Evolutionary conservation across 2,113 vertebrate species (phyloP), one percentile per base, ranked within the genome.

Genomic region (Stercorarius parasiticus): DNA sequence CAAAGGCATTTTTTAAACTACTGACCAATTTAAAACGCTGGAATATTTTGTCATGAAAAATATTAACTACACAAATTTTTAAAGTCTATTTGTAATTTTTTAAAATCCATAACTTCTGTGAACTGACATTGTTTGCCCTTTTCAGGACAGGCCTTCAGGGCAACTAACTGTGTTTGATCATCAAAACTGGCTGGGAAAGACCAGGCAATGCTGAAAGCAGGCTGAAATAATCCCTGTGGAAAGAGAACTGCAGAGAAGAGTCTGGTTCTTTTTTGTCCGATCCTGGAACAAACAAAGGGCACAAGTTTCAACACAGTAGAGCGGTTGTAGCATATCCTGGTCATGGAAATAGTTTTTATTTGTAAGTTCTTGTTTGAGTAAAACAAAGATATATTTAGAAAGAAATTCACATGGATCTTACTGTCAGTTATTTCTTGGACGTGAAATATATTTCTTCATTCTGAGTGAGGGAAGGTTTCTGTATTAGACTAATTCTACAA

Each of bases 181-280:
- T 67, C 92, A 87, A 38, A 94, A 87, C 90, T 79, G 94, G 50
- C 70, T 79, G n/a, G 55, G 82, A 93, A 71, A 82, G 70, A 71
- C 29, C 32, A 82, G 65, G 65, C 73, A 84, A 9, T 29, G 80
- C 49, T 89, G 80, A 81, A 72, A 81, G 65, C 77, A 50, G 40
- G 53, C 64, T 86, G 62, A 93, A 95, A 84, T 70, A 94, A 91
- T 65, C 87, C 69, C 59, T 17, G 16, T 26, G 45, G 86, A 93
- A 90, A 80, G 15, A 85, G 86, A 79, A 64, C 79, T 38, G 58
- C 62, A 65, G 83, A 43, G 59, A 79, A 67, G 50, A 62, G 50
- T 21, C 61, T 90, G 84, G 30, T 30, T 93, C 29, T 71, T 74
- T 74, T 82, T 74, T 93, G 29, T 72, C 42, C 5, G 2, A 13